Evolutionary conservation across 1,140 invertebrate species (phyloP).

Genomic region (Drosophila takahashii): DNA sequence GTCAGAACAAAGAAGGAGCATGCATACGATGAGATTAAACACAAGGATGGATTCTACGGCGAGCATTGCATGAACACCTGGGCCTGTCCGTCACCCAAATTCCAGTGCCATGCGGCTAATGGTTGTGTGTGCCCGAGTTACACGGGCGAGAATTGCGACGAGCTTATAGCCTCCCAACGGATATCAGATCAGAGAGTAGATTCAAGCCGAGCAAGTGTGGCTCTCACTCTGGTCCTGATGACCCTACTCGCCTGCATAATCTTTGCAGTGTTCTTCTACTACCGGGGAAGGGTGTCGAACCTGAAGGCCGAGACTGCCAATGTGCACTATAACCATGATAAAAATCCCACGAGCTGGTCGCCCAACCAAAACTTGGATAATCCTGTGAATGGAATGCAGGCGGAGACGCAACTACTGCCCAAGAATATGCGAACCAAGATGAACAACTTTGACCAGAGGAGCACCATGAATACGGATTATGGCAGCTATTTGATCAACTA

Average conservation of each 20-base stretch:
- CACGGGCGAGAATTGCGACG: slow-evolving; percentile 88
- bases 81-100: slow-evolving; percentile 91
- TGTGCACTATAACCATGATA: slow-evolving; percentile 94
- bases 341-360: slow-evolving; percentile 86
- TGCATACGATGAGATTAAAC: too few relatives aligned
- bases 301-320: slow-evolving; percentile 94
- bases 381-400: slow-evolving; percentile 92
- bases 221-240: slow-evolving; percentile 88
- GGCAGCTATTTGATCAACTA: slow-evolving; percentile 85
- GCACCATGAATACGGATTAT: slow-evolving; percentile 46
- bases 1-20: too few relatives aligned
- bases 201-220: slow-evolving; percentile 86
- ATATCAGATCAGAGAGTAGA: slow-evolving; percentile 12
- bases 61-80: slow-evolving; percentile 94
- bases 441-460: slow-evolving; percentile 75
- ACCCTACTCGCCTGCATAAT: slow-evolving; percentile 88
- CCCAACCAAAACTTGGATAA: slow-evolving; percentile 96
- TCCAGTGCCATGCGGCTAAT: slow-evolving; percentile 91
- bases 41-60: slow-evolving; percentile 95
- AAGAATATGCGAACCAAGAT: slow-evolving; percentile 88
- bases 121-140: slow-evolving; percentile 93
- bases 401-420: slow-evolving; percentile 86
- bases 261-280: slow-evolving; percentile 89
- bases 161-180: slow-evolving; percentile 68
- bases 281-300: slow-evolving; percentile 90